Percentiles rank a stretch among this genome's conserved stretches.
Conservation (phyloP, 1,140 invertebrate species). For the Probaryconus sp. region DNA sequence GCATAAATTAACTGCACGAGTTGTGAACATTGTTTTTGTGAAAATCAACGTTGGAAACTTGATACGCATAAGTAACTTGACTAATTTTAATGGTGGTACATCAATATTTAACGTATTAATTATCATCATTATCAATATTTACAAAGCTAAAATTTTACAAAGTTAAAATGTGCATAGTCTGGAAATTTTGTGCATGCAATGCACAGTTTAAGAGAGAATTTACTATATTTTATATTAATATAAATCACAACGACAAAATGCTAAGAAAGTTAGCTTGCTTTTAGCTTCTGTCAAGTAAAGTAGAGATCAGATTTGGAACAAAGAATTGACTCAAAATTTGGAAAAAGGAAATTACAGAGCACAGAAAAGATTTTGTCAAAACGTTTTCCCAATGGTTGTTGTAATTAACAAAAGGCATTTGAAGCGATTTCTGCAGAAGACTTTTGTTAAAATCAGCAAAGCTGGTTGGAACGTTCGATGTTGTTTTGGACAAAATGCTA, state of each 20-base stretch:
- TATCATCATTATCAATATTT: slow-evolving; percentile 49
- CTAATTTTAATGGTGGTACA: slow-evolving; percentile 57
- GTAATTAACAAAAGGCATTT: too few species aligned
- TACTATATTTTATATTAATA: slow-evolving; percentile 20
- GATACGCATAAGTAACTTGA: too few species aligned
- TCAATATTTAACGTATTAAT: slow-evolving; percentile 54
- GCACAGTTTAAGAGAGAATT: slow-evolving; percentile 38
- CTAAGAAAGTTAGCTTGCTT: slow-evolving; percentile 20
- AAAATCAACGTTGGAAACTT: too few species aligned
- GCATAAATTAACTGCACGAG: too few species aligned
- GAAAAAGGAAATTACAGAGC: slow-evolving; percentile 35
- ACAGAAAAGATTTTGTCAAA: slow-evolving; percentile 31
- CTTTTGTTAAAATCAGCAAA: too few species aligned
- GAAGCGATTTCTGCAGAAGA: too few species aligned
- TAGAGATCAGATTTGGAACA: slow-evolving; percentile 17
- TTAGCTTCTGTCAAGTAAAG: slow-evolving; percentile 12
- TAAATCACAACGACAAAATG: slow-evolving; percentile 17
- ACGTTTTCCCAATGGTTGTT: too few species aligned
- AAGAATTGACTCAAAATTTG: slow-evolving; percentile 16
- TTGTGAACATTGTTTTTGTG: too few species aligned
- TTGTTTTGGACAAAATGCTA: too few species aligned
- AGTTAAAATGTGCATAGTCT: slow-evolving; percentile 59
- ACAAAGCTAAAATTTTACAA: slow-evolving; percentile 56
- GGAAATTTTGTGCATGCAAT: slow-evolving; percentile 55
- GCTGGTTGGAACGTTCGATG: too few species aligned